Conservation (phyloP, 2,113 vertebrate species). For the Tricholaema leucomelas region DNA sequence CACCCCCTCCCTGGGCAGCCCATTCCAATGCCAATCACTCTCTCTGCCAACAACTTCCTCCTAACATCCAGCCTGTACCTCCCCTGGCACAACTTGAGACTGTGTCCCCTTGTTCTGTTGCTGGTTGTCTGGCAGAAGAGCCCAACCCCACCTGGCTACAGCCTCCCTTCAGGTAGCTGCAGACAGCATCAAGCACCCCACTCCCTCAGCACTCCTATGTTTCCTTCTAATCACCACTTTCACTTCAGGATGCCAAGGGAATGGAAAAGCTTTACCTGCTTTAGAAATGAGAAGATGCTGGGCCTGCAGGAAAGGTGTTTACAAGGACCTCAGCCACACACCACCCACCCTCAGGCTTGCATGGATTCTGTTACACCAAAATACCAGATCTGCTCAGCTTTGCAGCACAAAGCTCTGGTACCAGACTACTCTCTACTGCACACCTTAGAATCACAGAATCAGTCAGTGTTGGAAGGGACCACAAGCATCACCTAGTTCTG, state of each 20-base stretch:
- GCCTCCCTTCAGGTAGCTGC: no score
- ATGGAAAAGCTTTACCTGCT: background rate
- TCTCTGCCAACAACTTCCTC: no score
- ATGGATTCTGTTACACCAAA: background rate
- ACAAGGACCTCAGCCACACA: background rate
- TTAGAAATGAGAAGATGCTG: background rate
- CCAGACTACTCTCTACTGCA: fast-evolving
- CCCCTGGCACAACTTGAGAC: no score
- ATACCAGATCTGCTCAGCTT: background rate
- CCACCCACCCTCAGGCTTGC: background rate
- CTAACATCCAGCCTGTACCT: no score
- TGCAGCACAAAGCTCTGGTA: background rate
- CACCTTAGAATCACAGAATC: background rate
- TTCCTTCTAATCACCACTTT: background rate
- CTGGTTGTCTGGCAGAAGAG: no score
- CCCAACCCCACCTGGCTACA: no score
- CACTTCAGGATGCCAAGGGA: background rate
- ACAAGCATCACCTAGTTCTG: no score
- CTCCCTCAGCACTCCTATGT: fast-evolving
- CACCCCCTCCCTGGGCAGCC: no score
- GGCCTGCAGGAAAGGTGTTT: background rate
- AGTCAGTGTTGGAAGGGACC: no score
- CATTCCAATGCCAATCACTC: no score
- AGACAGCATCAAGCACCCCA: no score
- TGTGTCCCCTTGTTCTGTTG: no score